Evolutionary conservation across 2,797 vertebrate genomes (phyloP).

Genomic region (Carduelis carduelis): DNA sequence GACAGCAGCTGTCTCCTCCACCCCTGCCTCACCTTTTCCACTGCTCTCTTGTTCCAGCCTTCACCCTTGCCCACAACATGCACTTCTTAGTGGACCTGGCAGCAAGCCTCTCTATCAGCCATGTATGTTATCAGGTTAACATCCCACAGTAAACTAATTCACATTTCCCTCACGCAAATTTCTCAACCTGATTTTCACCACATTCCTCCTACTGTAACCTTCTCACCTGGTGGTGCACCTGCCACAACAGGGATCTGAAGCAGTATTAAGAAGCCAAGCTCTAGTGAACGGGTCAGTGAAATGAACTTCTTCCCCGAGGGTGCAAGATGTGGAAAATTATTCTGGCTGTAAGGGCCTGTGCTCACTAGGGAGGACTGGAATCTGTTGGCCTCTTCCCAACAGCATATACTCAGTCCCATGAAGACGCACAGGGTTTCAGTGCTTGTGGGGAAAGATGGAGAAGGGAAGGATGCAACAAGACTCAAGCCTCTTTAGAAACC

Average conservation of each 20-base stretch:
- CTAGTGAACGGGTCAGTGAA: neutral
- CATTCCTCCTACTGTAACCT: neutral
- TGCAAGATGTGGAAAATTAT: neutral
- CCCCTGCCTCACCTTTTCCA: neutral
- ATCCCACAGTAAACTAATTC: accelerated
- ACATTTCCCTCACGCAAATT: neutral
- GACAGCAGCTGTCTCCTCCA: neutral
- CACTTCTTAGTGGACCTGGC: neutral
- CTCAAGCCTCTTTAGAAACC: neutral
- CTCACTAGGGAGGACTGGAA: neutral
- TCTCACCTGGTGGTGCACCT: neutral
- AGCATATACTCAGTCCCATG: neutral
- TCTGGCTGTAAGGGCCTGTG: neutral
- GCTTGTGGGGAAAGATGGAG: neutral
- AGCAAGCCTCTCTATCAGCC: neutral
- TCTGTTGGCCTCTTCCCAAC: neutral
- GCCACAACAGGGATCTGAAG: neutral
- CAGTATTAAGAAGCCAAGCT: neutral
- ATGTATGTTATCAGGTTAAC: neutral
- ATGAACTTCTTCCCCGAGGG: neutral
- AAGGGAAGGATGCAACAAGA: neutral
- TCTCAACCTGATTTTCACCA: neutral
- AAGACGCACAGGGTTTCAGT: neutral
- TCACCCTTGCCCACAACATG: accelerated
- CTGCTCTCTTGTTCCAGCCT: neutral